Evolutionary conservation across 2,797 vertebrate genomes (phyloP), one percentile per base, ranked within the genome.

Genomic region (Chromobotia macracanthus): DNA sequence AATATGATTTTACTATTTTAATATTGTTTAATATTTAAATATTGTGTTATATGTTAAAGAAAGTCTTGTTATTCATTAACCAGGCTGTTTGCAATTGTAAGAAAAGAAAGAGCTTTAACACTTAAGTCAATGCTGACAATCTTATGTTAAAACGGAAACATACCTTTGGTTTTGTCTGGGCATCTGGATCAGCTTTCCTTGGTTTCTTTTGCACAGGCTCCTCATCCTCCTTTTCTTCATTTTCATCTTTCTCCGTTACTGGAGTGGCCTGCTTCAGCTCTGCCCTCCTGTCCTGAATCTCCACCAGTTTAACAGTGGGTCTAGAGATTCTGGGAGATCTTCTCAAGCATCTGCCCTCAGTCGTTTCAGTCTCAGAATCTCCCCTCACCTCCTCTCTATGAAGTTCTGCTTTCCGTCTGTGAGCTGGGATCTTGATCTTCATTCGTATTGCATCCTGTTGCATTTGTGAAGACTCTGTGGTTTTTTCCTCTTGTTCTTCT

Each of bases 261-360:
- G 93, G 89, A 10, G 90, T 87, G 0, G 60, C 48, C 58, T 89
- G 91, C 44, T 93, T 91, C 80, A 94, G 96, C 79, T 98, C 96
- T 3, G 84, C 64, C 87, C 94, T 97, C 84, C 92, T 94, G 86
- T 96, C 96, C 15, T 94, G 93, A 80, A 95, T 94, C 84, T 97
- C 95, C 0, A 93, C 95, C 0, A 91, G 86, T 88, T 98, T 98
- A 0, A 91, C 90, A 0, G 96, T 95, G 0, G 97, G 97, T 76
- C 95, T 94, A 60, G 95, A 97, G 87, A 99, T 99, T 84, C 97
- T 94, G 0, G 97, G 95, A 0, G 97, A 99, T 0, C 97, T 90
- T 64, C 97, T 90, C 0, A 99, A 90, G 0, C 95, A 96, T 28
- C 92, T 91, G 3, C 94, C 94, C 0, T 89, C 76, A 41, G 89